Percentiles rank a stretch among this genome's conserved stretches.
Conservation (phyloP, 1,140 invertebrate genomes). For the Muscidifurax raptorellus region DNA sequence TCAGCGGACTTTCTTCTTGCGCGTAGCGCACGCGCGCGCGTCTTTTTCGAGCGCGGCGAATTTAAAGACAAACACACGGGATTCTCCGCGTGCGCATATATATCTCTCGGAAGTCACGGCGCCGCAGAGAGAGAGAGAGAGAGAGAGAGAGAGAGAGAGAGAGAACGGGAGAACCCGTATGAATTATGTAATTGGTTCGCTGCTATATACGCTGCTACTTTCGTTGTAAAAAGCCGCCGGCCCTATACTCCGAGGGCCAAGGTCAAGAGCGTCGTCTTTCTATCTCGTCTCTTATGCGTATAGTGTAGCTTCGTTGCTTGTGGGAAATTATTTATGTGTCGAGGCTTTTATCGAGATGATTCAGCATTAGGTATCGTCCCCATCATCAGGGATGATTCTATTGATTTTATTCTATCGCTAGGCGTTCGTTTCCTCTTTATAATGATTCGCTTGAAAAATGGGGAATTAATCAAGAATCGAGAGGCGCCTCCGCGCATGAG, state of each 20-base stretch:
- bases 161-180: not conserved
- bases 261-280: conserved; percentile 36
- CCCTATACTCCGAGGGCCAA: not conserved
- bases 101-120: not conserved
- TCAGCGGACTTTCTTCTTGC: conserved; percentile 67
- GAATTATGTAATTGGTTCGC: conserved; percentile 45
- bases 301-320: not conserved
- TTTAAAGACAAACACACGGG: conserved; percentile 11
- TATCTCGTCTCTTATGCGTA: not conserved
- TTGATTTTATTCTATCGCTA: not conserved
- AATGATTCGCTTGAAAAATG: not conserved
- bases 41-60: conserved; percentile 26
- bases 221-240: conserved; percentile 8
- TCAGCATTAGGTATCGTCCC: not conserved
- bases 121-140: not conserved
- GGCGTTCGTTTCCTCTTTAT: not conserved
- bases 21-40: conserved; percentile 32
- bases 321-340: conserved; percentile 14
- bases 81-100: conserved; percentile 19
- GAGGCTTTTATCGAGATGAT: conserved; percentile 19
- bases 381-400: no score
- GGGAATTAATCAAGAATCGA: conserved; percentile 28
- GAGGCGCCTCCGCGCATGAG: not conserved
- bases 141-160: not conserved
- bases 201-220: not conserved